Conservation (phyloP, 2,797 vertebrate genomes). For the Bucorvus abyssinicus region DNA sequence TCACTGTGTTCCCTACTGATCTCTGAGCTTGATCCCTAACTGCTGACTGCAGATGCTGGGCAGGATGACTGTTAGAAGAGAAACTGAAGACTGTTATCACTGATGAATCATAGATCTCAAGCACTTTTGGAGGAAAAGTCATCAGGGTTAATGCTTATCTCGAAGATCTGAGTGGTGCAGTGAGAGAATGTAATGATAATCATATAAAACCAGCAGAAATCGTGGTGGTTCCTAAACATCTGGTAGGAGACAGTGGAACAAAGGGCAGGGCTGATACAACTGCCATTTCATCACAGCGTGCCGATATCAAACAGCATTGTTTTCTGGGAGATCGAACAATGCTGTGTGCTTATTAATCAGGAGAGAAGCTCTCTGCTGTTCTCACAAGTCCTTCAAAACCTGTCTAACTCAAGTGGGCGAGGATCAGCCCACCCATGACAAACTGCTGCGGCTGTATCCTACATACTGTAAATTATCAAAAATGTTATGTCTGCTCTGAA, state of each 20-base stretch:
- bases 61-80: neutral
- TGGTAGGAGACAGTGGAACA: constrained; percentile 5
- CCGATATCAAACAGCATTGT: neutral
- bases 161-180: neutral
- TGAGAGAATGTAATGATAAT: neutral
- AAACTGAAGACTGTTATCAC: neutral
- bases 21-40: neutral
- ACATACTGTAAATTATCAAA: constrained; percentile 2
- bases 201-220: neutral
- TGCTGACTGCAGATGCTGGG: neutral
- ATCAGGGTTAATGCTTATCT: neutral
- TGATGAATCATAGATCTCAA: neutral
- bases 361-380: constrained; percentile 33
- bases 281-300: constrained; percentile 18
- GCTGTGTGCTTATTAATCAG: constrained; percentile 1
- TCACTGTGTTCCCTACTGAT: neutral
- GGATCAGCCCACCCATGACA: constrained; percentile 49
- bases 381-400: constrained; percentile 40
- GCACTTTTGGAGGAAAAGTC: neutral
- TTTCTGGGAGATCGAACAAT: constrained; percentile 51
- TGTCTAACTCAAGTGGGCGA: constrained; percentile 53
- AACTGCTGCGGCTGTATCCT: constrained; percentile 30
- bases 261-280: constrained; percentile 26
- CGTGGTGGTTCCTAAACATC: neutral
- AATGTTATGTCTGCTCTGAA: constrained; percentile 59